Evolutionary conservation across 2,888 invertebrate species (phyloP).

Genomic region (Hypomecis punctinalis): DNA sequence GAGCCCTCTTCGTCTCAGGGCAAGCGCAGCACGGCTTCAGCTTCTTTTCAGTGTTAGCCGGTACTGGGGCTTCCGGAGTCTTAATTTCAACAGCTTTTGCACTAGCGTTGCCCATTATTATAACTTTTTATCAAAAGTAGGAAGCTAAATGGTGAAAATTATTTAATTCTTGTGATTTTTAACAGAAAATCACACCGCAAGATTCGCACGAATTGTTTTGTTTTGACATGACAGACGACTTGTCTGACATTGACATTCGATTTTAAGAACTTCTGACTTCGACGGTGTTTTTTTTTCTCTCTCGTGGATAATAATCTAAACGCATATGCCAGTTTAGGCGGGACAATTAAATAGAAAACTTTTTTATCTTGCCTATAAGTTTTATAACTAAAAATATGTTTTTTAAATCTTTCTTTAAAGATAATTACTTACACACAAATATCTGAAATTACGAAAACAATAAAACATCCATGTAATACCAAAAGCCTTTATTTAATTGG

Average conservation of each 20-base stretch:
- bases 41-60: constrained; percentile 86
- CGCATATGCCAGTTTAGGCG: no score
- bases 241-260: no score
- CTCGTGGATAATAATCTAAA: no score
- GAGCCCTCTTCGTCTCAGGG: constrained; percentile 95
- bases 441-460: constrained; percentile 24
- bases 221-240: no score
- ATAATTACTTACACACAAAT: no score
- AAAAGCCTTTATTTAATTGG: constrained; percentile 71
- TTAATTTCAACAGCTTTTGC: constrained; percentile 75
- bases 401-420: no score
- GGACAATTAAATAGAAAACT: no score
- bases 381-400: no score
- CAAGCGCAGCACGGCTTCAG: constrained; percentile 98
- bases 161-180: background rate
- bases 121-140: constrained; percentile 7
- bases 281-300: no score
- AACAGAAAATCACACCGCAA: constrained; percentile 1
- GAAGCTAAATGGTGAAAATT: constrained; percentile 33
- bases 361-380: no score
- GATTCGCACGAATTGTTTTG: background rate
- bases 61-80: constrained; percentile 57
- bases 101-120: constrained; percentile 77
- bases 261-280: no score
- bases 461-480: constrained; percentile 41